A percentile compares a stretch with the other conserved stretches of the same genome.
These are phyloP conservation scores for Amphilophus citrinellus DNA, from an alignment of 2,113 vertebrate genomes.

Conservation along the genomic window DNA sequence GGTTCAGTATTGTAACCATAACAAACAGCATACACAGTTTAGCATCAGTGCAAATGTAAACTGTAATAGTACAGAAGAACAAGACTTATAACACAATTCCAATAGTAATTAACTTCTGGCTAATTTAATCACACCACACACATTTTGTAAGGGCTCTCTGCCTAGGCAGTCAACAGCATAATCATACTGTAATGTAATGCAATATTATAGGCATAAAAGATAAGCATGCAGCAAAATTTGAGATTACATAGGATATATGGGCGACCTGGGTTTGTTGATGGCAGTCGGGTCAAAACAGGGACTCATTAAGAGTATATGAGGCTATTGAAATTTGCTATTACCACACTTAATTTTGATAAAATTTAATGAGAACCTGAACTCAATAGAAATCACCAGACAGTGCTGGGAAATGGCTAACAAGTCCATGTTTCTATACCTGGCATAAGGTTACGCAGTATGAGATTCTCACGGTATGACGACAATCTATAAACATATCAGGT, in stretches of 20 bases:
- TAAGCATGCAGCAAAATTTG: slow-evolving; percentile 51
- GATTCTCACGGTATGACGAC: neutral
- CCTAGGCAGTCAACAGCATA: slow-evolving; percentile 21
- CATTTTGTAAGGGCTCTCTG: slow-evolving; percentile 26
- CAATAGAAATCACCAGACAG: neutral
- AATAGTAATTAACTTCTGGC: slow-evolving; percentile 3
- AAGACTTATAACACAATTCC: slow-evolving; percentile 16
- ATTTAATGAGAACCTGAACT: slow-evolving; percentile 1
- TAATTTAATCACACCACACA: slow-evolving; percentile 26
- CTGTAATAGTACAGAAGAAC: slow-evolving; percentile 1
- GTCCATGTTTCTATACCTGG: neutral
- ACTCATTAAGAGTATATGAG: neutral
- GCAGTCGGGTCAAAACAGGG: neutral
- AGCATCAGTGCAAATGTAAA: slow-evolving; percentile 37
- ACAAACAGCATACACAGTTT: slow-evolving; percentile 8
- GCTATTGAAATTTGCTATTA: neutral
- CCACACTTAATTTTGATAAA: neutral
- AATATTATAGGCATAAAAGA: slow-evolving; percentile 35
- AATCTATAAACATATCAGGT: neutral
- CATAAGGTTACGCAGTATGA: neutral
- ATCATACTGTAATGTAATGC: slow-evolving; percentile 11
- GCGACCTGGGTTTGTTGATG: neutral
- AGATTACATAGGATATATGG: neutral
- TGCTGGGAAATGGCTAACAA: neutral
- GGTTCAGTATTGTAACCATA: neutral